Evolutionary conservation across 2,888 invertebrate genomes (phyloP), one percentile per base, ranked within the genome.

Genomic region (Melanotus villosus): DNA sequence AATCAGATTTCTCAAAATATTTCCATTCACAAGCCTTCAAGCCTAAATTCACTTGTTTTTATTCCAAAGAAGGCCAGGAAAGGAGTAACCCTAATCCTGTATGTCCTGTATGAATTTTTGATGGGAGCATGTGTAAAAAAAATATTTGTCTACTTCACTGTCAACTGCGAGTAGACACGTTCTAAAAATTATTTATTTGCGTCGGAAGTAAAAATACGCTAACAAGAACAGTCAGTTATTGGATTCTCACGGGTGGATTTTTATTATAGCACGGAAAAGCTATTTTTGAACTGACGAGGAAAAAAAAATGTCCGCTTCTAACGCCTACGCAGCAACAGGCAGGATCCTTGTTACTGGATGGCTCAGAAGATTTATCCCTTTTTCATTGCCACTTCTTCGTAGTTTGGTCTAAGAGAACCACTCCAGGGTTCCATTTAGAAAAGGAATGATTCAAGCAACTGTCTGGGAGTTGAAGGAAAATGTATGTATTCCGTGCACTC

Each of bases 291-390:
- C 18, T 18, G 3, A 14, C 16, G 18, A 9, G 3, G 3, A 3
- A 4, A 41, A 34, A 12, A 34, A 9, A 14, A 16, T 5, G 6
- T 1, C 18, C 16, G 12, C 26, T 26, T 7, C 26, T 7, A n/a
- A 26, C 26, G 16, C 41, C 41, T 16, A 41, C 41, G 16, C 18
- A 41, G 41, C 41, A 41, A 41, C 41, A 41, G 41, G 41, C 41
- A 41, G 16, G 41, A 18, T 41, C 6, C 41, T 41, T 9, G 41
- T 41, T 41, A 41, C 38, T 5, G 38, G 12, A 2, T 41, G 14
- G 16, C 6, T 1, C 12, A 41, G 41, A 18, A 12, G 41, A 41
- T 41, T 41, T 41, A 41, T 41, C 12, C 16, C 41, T 14, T 41
- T 6, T 16, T 18, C 41, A 16, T 16, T 16, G 14, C 16, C 41